Evolutionary conservation across 2,888 invertebrate species (phyloP), one percentile per base, ranked within the genome.

Genomic region (Deroplatys truncata): DNA sequence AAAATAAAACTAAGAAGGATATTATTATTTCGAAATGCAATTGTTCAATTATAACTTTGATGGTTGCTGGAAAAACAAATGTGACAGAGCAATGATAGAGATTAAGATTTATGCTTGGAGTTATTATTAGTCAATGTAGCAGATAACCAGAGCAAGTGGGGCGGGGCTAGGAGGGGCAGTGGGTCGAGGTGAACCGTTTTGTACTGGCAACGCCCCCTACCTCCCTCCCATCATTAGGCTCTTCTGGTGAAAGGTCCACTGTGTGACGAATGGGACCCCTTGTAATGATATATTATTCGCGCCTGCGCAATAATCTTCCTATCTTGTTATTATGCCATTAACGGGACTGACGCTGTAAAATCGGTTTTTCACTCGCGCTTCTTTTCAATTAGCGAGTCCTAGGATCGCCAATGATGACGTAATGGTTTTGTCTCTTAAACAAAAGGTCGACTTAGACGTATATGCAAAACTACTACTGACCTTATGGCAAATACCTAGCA

Each of bases 111-210:
- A 72, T 72, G 56, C 20, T 25, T 72, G 20, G 25, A 72, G 56
- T 25, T 72, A 72, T 72, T 72, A 72, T 72, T 72, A 72, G 56
- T 72, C 56, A 72, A 72, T 72, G 56, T 25, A 72, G 20, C 56
- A 72, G 56, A 72, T 72, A 72, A 72, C 56, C 56, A 72, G 56
- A 72, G 56, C 56, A 72, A 72, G 56, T 72, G 56, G 56, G 56
- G 56, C 56, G 56, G 28, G 84, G 84, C 72, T 20, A 56, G 82
- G 84, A 85, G 89, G 85, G 85, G 89, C 82, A 72, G 88, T 90
- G 86, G 90, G 90, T 88, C 90, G 90, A 90, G 90, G 90, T 90
- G 84, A 89, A 85, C 89, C 56, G 56, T 86, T 86, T 89, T 84
- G 87, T 35, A 43, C 28, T 85, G 84, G 90, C n/a, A 83, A 85